A percentile compares a stretch with the other conserved stretches of the same genome.
Conservation (phyloP, 1,140 invertebrate genomes). For the Hesperophylax magnus region DNA sequence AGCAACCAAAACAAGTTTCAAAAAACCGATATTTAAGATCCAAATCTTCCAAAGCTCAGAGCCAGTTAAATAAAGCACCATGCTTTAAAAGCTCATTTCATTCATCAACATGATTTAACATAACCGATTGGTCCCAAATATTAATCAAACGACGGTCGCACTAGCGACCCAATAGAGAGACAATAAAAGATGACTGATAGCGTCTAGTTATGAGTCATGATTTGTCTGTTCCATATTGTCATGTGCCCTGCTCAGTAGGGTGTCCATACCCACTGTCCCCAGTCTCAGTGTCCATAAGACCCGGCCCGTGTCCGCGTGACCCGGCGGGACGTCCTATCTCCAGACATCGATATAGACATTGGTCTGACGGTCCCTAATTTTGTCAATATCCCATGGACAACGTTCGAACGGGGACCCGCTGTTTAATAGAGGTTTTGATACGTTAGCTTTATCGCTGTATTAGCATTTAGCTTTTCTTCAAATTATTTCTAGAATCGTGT, state of each 20-base stretch:
- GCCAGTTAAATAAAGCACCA: no score
- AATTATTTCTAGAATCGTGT: no score
- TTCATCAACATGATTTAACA: slow-evolving; percentile 7
- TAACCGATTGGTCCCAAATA: slow-evolving; percentile 12
- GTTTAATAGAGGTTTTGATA: slow-evolving; percentile 6
- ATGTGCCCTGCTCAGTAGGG: slow-evolving; percentile 21
- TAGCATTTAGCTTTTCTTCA: not conserved
- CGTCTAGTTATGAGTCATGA: slow-evolving; percentile 50
- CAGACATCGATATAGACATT: slow-evolving; percentile 53
- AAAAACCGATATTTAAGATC: no score
- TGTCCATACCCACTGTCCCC: not conserved
- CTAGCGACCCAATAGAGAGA: not conserved
- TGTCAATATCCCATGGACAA: slow-evolving; percentile 41
- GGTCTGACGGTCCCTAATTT: slow-evolving; percentile 47
- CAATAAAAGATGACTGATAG: slow-evolving; percentile 41
- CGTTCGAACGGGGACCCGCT: slow-evolving; percentile 3
- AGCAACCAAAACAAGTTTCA: no score
- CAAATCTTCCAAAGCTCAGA: no score
- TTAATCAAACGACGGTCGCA: not conserved
- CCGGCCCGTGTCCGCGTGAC: not conserved
- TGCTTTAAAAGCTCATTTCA: not conserved
- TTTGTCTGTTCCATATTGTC: slow-evolving; percentile 46
- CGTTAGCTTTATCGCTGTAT: not conserved
- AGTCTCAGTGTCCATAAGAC: not conserved
- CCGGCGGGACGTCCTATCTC: slow-evolving; percentile 24